These are phyloP conservation scores for Recurvirostra avosetta DNA, from an alignment of 2,113 vertebrate species.

Conservation along the genomic window DNA sequence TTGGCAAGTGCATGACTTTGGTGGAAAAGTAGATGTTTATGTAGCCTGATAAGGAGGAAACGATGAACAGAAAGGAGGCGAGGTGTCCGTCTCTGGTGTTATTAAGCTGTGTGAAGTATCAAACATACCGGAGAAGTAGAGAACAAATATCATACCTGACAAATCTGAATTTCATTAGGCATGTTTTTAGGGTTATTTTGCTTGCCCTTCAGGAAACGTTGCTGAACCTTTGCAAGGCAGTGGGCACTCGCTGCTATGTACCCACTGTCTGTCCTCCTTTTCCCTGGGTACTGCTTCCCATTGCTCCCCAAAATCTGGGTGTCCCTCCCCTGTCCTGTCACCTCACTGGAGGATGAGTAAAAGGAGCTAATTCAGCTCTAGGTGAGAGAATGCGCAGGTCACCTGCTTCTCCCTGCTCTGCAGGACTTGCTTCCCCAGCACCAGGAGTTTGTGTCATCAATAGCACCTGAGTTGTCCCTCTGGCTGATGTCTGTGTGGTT, in stretches of 20 bases:
- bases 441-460: fast-evolving
- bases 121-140: fast-evolving
- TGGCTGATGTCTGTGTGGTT: too few relatives aligned
- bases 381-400: not conserved
- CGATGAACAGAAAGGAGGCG: fast-evolving
- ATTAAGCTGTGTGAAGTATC: not conserved
- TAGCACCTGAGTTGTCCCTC: too few relatives aligned
- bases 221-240: not conserved
- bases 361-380: not conserved
- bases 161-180: too few relatives aligned
- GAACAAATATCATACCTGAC: not conserved
- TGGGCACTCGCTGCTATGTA: fast-evolving
- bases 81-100: not conserved
- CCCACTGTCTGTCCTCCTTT: too few relatives aligned
- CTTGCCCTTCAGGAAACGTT: not conserved
- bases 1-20: not conserved
- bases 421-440: not conserved
- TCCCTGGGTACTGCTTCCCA: not conserved
- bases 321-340: not conserved
- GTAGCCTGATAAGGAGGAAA: not conserved
- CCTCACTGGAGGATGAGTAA: not conserved
- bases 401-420: not conserved
- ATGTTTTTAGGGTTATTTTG: not conserved
- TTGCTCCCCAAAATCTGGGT: fast-evolving
- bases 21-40: not conserved